phyloP scores from a whole-genome alignment of 2,797 vertebrate species.

The Mormyrops boulengeri region DNA sequence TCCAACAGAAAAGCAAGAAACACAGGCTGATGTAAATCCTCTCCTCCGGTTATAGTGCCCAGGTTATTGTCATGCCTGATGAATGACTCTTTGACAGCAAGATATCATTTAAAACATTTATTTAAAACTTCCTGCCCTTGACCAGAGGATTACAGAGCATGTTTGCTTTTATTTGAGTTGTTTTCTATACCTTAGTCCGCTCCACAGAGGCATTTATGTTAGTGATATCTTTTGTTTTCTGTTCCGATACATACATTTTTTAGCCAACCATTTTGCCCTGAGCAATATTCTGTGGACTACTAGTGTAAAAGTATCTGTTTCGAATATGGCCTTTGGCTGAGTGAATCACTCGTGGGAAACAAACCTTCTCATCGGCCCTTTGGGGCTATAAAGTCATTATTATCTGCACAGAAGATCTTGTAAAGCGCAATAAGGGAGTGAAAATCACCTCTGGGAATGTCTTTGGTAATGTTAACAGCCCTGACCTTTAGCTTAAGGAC shows the following conservation, averaged over 20 bases:
- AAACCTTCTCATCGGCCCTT: background rate
- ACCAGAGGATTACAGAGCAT: no score
- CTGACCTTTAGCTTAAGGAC: background rate
- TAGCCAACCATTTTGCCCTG: background rate
- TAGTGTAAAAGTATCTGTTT: background rate
- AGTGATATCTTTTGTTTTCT: background rate
- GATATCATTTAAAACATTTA: background rate
- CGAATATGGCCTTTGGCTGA: background rate
- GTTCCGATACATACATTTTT: background rate
- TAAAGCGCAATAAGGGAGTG: background rate
- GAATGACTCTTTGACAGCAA: background rate
- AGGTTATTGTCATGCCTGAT: background rate
- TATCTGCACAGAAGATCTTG: background rate
- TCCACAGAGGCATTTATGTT: background rate
- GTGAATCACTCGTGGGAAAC: background rate
- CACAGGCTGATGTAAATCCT: background rate
- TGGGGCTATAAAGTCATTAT: background rate
- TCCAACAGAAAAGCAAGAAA: background rate
- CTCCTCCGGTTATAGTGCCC: background rate
- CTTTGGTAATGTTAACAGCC: background rate
- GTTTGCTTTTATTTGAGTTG: background rate
- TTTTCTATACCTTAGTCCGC: background rate
- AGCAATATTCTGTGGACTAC: background rate
- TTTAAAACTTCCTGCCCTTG: background rate
- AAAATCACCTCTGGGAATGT: background rate